Base-by-base conservation (phyloP, 1,140 invertebrate species). In the Solenopsis invicta region DNA sequence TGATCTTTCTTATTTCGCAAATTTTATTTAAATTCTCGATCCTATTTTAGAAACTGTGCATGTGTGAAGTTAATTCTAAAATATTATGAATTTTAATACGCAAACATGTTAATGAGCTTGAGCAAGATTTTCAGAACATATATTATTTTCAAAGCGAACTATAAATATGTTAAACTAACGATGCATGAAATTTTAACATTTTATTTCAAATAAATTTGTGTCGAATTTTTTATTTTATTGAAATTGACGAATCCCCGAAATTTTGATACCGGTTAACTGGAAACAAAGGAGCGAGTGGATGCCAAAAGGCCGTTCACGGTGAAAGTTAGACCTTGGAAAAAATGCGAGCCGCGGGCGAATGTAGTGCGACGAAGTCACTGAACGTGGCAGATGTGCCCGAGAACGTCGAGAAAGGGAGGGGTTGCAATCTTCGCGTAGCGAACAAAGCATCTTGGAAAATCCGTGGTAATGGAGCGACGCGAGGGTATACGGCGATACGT, bases 381-480 rank as follows among this genome's bases (percentile, higher is more conserved):
- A 80, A 78, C 66, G 34, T 74, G 50, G 45, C 54, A 86, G 59
- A 86, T 64, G 54, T 21, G 16, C 54, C 24, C 52, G 59, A 62
- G 48, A 16, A 48, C 10, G 21, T 71, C 48, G 52, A 37, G 50
- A 41, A 56, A 52, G 64, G 52, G 66, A 37, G 34, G 66, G 52
- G 34, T 59, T 77, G 74, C 54, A 48, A 84, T 87, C 80, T 87
- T 84, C n/a, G 18, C 69, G 45, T 8, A 16, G 24, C 52, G 81
- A 88, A 67, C 48, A 75, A 88, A 78, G 59, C 67, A 52, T 18
- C 75, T 62, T 52, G 67, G 87, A 89, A 90, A 90, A 88, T 87
- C 76, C 72, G 59, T 66, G 76, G 76, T 88, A 89, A 89, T 88
- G 87, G 81, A 88, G 48, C 54, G 62, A 41, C 76, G 76, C 80